These are phyloP conservation scores for Enteromius treurensis DNA, from an alignment of 2,797 vertebrate species.

Conservation along the genomic window DNA sequence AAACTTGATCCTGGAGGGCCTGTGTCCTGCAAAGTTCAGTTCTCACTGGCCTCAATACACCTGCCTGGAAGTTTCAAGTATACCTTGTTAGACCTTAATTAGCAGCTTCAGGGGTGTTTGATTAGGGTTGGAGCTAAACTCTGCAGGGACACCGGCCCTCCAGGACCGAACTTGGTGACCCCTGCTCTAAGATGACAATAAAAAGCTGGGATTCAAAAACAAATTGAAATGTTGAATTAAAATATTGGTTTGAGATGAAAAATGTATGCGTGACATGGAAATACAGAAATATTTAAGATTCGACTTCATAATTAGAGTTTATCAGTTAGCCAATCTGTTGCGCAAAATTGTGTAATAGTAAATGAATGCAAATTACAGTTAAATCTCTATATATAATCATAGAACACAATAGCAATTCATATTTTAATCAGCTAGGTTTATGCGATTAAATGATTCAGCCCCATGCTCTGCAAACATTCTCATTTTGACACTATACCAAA, in stretches of 20 bases:
- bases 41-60: no score
- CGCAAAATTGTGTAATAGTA: background rate
- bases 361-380: background rate
- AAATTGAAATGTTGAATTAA: background rate
- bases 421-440: background rate
- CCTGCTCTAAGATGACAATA: background rate
- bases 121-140: no score
- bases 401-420: background rate
- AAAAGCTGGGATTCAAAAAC: background rate
- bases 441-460: background rate
- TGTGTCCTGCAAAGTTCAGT: no score
- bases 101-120: no score
- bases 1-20: no score
- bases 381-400: background rate
- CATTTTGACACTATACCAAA: conserved; percentile 12
- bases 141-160: no score
- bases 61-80: no score
- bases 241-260: background rate
- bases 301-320: background rate
- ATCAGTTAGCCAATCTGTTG: background rate
- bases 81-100: no score
- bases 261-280: background rate
- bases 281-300: background rate
- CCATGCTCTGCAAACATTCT: background rate
- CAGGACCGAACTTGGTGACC: no score